Evolutionary conservation across 2,888 invertebrate species (phyloP), one percentile per base, ranked within the genome.

Genomic region (Orchestes rusci): DNA sequence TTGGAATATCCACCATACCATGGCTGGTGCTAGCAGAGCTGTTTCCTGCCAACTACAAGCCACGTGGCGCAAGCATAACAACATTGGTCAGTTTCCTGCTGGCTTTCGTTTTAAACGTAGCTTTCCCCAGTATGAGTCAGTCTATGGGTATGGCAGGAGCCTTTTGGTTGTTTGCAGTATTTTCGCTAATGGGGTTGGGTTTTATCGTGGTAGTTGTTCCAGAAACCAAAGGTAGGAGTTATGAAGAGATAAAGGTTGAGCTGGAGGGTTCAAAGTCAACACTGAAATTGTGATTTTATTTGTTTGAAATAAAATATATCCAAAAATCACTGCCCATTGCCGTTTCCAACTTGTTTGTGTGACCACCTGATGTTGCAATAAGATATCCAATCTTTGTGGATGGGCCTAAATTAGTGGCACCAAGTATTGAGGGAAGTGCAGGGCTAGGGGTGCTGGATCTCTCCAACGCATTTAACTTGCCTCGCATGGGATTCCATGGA

Each of bases 1-100:
- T 60, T 69, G 77, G 79, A 1, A 75, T 83, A 38, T 86, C 91
- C 2, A 82, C 86, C 0, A 63, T 88, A 29, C 83, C 86, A 0
- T 88, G 87, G 87, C 81, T 85, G 0, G 77, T 89, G 20, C 76
- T 87, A 73, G 81, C 84, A 1, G 89, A 90, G 65, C 75, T 89
- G 66, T 81, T 91, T 65, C 80, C 91, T 16, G 69, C 80, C 0
- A 81, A 84, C 54, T 44, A 50, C 4, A 56, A 54, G 43, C 80
- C 86, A 1, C 84, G 84, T 65, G 78, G 82, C 0, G 35, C 53
- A 3, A 70, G 77, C 16, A 82, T 84, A 0, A 48, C 49, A 2
- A 48, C 56, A 10, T 43, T 51, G 7, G 45, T 52, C 2, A 44
- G 52, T 39, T 54, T 57, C 27, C 17, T 36, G 3, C 45, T 47